phyloP scores from a whole-genome alignment of 2,113 vertebrate genomes.

The Anoplopoma fimbria region DNA sequence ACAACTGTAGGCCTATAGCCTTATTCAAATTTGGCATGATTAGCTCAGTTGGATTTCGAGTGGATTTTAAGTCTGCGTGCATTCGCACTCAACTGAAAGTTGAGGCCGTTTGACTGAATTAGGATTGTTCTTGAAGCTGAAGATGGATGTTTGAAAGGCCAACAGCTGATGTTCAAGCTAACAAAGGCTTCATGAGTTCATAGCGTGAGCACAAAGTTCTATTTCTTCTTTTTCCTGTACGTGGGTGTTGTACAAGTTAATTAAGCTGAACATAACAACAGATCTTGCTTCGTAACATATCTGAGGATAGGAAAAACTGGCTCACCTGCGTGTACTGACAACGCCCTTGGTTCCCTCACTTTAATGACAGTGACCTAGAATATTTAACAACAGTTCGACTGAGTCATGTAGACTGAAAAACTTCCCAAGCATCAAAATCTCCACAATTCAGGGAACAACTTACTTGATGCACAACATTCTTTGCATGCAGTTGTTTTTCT shows the following conservation, averaged over 20 bases:
- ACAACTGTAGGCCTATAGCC: too few relatives aligned
- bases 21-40: too few relatives aligned
- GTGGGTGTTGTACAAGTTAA: too few relatives aligned
- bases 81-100: not conserved
- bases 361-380: fast-evolving
- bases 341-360: not conserved
- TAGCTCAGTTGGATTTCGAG: not conserved
- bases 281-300: not conserved
- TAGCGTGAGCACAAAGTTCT: not conserved
- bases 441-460: not conserved
- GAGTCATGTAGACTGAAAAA: not conserved
- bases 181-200: not conserved
- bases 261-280: not conserved
- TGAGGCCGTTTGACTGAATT: not conserved
- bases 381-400: fast-evolving
- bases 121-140: not conserved
- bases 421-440: not conserved
- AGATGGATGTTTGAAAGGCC: not conserved
- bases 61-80: not conserved
- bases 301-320: not conserved
- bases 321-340: fast-evolving
- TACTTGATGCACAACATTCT: not conserved
- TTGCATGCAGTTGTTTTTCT: not conserved
- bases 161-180: not conserved
- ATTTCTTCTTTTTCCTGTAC: not conserved